These are phyloP conservation scores for Pygmarrhopalites habei DNA, from an alignment of 1,140 invertebrate species.

Conservation along the genomic window DNA sequence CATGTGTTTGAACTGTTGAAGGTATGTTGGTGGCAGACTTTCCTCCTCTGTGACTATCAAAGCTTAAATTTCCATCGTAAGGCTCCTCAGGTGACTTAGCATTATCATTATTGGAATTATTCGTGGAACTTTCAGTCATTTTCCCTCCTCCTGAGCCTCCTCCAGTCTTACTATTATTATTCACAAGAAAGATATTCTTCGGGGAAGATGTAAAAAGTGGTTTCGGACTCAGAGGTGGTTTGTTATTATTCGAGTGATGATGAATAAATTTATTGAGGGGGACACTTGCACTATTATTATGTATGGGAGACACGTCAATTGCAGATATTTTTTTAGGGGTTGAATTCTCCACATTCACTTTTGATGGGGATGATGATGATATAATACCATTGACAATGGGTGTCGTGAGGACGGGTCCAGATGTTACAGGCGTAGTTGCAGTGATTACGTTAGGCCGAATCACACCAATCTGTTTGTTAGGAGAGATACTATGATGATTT, in stretches of 20 bases:
- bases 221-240: constrained; percentile 38
- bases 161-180: constrained; percentile 10
- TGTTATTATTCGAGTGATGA: constrained; percentile 1
- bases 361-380: too few species aligned
- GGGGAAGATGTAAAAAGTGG: constrained; percentile 31
- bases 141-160: neutral
- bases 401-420: too few species aligned
- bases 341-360: too few species aligned
- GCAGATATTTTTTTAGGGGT: constrained; percentile 11
- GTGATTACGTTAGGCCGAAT: constrained; percentile 53
- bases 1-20: too few species aligned
- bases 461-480: constrained; percentile 52
- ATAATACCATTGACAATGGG: too few species aligned
- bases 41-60: too few species aligned
- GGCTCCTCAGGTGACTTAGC: neutral
- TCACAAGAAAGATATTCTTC: constrained; percentile 7
- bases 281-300: too few species aligned
- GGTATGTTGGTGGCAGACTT: too few species aligned
- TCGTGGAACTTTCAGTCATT: constrained; percentile 7
- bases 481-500: constrained; percentile 22
- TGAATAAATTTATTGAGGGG: neutral
- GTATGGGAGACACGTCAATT: constrained; percentile 11
- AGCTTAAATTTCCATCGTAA: too few species aligned
- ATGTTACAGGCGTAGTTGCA: too few species aligned
- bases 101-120: neutral